A percentile compares a stretch with the other conserved stretches of the same genome.
These are phyloP conservation scores for Philonicus albiceps DNA, from an alignment of 2,888 invertebrate species.

Conservation along the genomic window DNA sequence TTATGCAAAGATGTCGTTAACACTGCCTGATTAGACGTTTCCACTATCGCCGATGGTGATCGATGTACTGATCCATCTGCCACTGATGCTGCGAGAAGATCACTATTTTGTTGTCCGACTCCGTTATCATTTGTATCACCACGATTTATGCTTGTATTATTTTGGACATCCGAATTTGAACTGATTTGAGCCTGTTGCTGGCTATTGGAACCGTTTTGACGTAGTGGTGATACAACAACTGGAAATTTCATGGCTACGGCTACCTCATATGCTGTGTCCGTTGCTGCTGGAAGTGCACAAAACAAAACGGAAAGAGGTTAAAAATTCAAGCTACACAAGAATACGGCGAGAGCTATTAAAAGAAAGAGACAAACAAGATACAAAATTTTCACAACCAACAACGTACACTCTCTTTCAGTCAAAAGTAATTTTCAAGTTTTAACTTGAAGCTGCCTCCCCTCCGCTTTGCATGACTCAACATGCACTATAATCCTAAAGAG, in stretches of 20 bases:
- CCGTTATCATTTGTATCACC: background rate
- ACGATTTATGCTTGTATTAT: slow-evolving; percentile 25
- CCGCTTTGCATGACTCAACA: background rate
- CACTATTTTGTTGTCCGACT: slow-evolving; percentile 48
- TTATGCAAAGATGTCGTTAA: slow-evolving; percentile 1
- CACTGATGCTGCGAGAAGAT: slow-evolving; percentile 13
- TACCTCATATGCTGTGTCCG: slow-evolving; percentile 49
- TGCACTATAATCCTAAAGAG: background rate
- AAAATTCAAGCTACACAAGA: slow-evolving; percentile 9
- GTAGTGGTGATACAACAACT: slow-evolving; percentile 49
- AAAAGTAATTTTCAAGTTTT: background rate
- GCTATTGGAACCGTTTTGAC: slow-evolving; percentile 46
- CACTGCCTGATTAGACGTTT: slow-evolving; percentile 46
- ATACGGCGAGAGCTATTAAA: background rate
- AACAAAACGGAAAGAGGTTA: slow-evolving; percentile 32
- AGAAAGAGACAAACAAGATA: slow-evolving; percentile 22
- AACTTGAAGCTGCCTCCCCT: background rate
- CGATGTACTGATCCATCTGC: slow-evolving; percentile 42
- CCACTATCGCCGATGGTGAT: slow-evolving; percentile 48
- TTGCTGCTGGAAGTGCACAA: slow-evolving; percentile 43
- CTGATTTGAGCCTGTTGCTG: slow-evolving; percentile 44
- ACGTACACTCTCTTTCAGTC: background rate
- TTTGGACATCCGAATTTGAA: slow-evolving; percentile 40
- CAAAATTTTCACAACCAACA: background rate
- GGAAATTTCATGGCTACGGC: slow-evolving; percentile 50